Percentiles rank a stretch among this genome's conserved stretches.
phyloP scores from a whole-genome alignment of 2,797 vertebrate genomes.

The Melanotaenia trifasciata region DNA sequence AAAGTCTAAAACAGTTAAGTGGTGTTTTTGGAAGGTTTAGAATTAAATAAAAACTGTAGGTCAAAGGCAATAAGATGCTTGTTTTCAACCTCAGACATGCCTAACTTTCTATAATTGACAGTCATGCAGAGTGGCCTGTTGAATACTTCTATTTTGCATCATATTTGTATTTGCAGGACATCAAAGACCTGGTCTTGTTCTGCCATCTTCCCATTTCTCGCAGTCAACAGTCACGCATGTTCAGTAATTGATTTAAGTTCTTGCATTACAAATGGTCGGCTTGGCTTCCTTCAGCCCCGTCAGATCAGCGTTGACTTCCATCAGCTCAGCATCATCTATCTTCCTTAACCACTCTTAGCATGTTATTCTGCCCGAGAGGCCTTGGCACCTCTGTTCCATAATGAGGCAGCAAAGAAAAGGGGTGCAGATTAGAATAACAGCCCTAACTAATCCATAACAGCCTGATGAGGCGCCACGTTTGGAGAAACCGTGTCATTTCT shows the following conservation, averaged over 20 bases:
- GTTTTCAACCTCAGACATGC: background rate
- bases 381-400: conserved; percentile 71
- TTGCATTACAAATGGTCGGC: conserved; percentile 56
- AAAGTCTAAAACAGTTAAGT: conserved; percentile 41
- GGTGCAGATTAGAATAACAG: conserved; percentile 81
- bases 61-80: conserved; percentile 21
- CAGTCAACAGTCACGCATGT: conserved; percentile 50
- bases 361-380: conserved; percentile 62
- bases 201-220: conserved; percentile 43
- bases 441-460: conserved; percentile 80
- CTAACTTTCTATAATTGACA: background rate
- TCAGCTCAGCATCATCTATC: conserved; percentile 44
- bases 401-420: conserved; percentile 75
- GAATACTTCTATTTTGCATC: conserved; percentile 51
- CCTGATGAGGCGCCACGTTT: conserved; percentile 68
- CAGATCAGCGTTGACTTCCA: conserved; percentile 48
- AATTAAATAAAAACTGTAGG: conserved; percentile 41
- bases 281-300: conserved; percentile 48
- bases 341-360: conserved; percentile 41
- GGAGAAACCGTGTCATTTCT: conserved; percentile 74
- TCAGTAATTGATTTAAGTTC: conserved; percentile 68
- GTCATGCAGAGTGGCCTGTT: conserved; percentile 16
- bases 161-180: conserved; percentile 55
- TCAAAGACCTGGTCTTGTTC: conserved; percentile 54
- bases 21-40: conserved; percentile 32